Conservation (phyloP, 2,113 vertebrate genomes). For the Ctenomys sociabilis region DNA sequence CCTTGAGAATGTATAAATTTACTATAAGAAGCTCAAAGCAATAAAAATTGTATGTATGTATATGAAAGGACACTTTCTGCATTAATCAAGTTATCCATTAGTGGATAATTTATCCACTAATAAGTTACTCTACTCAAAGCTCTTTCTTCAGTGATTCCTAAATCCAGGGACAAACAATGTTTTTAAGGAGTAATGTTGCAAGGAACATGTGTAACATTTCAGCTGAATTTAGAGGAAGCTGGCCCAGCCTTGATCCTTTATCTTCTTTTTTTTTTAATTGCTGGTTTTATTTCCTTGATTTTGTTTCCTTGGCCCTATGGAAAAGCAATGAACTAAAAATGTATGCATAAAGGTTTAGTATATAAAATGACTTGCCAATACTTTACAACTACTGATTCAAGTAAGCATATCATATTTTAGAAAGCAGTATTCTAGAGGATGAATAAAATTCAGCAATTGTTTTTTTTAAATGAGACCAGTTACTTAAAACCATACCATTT, state of each 20-base stretch:
- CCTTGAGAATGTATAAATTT: not conserved
- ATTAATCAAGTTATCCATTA: not conserved
- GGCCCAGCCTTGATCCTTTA: not conserved
- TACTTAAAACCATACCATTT: not conserved
- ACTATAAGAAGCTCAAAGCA: not conserved
- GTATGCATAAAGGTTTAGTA: not conserved
- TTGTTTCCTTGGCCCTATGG: not conserved
- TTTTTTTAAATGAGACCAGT: not conserved
- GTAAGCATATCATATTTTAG: not conserved
- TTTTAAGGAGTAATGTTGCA: not conserved
- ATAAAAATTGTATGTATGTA: not conserved
- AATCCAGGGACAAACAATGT: constrained; percentile 28
- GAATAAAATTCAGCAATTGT: constrained; percentile 51
- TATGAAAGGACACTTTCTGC: not conserved
- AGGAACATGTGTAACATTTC: not conserved
- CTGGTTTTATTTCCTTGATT: constrained; percentile 21
- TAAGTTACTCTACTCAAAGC: not conserved
- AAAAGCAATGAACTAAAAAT: constrained; percentile 4
- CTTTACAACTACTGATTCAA: not conserved
- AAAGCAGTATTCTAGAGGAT: not conserved
- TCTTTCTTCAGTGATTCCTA: not conserved
- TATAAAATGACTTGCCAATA: not conserved
- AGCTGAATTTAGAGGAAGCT: not conserved
- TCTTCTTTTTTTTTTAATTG: not conserved
- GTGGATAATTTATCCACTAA: too few relatives aligned